Base-by-base conservation (phyloP, 2,888 invertebrate genomes). In the Drosophila neoperkinsi region DNA sequence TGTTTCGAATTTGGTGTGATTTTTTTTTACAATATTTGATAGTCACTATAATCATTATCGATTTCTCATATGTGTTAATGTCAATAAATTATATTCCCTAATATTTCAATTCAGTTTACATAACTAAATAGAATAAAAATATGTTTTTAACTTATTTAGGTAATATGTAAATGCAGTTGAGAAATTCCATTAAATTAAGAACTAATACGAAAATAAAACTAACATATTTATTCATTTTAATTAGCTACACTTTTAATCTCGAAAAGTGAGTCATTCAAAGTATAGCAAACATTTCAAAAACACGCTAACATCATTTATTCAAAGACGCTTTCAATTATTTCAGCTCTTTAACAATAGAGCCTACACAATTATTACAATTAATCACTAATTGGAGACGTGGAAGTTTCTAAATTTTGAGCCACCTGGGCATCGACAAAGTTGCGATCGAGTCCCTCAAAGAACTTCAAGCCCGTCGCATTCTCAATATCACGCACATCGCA, bases 401-500 rank as follows among this genome's bases (percentile, higher is more conserved):
- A 5, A 31, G n/a, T 30, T 9, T 57, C 52, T 5, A 34, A 3
- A 18, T 18, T 28, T 28, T 60, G 64, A 1, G 18, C 30, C 13
- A 58, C 71, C 62, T 79, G 90, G 16, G 64, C 71, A 28, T 74
- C 68, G 5, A 87, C 63, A 58, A 84, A 87, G 46, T 82, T 79
- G 1, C 87, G 90, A 65, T 89, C 82, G n/a, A 90, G 71, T 6
- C 88, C 91, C 4, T 87, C 87, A 18, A 87, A 87, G 51, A 87
- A 87, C 11, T 67, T 60, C 2, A 87, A 56, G 0, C 91, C 87
- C 7, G 87, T 90, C 13, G 78, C 71, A 50, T 78, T 87, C 59
- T 87, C 87, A 50, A 87, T 90, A 18, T 87, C 90, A 0, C 87
- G 77, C 7, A 87, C 64, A 78, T 87, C 91, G 36, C 80, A 73